These are phyloP conservation scores for Sacculina carcini DNA, from an alignment of 2,888 invertebrate genomes.

Conservation along the genomic window DNA sequence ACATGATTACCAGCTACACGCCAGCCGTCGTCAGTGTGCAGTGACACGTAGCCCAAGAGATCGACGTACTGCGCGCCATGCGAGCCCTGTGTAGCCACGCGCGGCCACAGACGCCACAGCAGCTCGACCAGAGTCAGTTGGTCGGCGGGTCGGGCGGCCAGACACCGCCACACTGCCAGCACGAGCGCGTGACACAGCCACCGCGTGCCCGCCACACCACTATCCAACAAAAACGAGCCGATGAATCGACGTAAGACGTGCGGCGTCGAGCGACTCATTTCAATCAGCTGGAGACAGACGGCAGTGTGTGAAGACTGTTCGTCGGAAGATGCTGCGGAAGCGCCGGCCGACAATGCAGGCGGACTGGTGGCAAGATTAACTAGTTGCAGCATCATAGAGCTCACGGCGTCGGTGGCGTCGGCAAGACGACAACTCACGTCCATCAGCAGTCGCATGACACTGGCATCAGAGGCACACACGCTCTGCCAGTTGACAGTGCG, in stretches of 20 bases:
- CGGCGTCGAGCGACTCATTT: slow-evolving; percentile 15
- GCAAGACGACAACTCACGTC: slow-evolving; percentile 55
- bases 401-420: slow-evolving; percentile 52
- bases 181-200: slow-evolving; percentile 84
- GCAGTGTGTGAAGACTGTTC: slow-evolving; percentile 1
- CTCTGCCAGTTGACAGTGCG: slow-evolving; percentile 55
- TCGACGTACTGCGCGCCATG: slow-evolving; percentile 93
- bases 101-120: slow-evolving; percentile 75
- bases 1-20: too few relatives aligned
- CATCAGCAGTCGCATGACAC: slow-evolving; percentile 53
- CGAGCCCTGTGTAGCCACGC: slow-evolving; percentile 63
- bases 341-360: not conserved
- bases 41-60: slow-evolving; percentile 72
- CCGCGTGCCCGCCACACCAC: slow-evolving; percentile 67
- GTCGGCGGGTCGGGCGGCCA: slow-evolving; percentile 25
- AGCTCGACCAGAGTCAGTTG: slow-evolving; percentile 53
- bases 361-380: slow-evolving; percentile 61
- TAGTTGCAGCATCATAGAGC: slow-evolving; percentile 65
- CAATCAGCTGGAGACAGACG: slow-evolving; percentile 4
- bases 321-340: not conserved
- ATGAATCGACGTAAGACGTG: slow-evolving; percentile 46
- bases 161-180: slow-evolving; percentile 51
- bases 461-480: slow-evolving; percentile 45
- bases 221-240: slow-evolving; percentile 69
- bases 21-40: slow-evolving; percentile 33